Evolutionary conservation across 2,113 vertebrate genomes (phyloP).

Genomic region (Lanius ludovicianus): DNA sequence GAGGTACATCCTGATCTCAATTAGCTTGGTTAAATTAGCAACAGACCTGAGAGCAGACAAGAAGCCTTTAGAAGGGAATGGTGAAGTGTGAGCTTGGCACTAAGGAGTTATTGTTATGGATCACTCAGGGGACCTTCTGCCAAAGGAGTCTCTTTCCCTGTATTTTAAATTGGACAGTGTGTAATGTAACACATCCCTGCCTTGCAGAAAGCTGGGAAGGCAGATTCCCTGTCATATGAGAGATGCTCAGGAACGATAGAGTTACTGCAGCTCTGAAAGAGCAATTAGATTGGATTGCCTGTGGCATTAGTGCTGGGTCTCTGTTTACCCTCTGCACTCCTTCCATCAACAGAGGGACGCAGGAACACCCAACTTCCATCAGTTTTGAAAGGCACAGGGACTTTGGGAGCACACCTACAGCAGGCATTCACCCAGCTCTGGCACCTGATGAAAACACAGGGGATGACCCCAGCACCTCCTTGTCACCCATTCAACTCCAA

Average conservation of each 20-base stretch:
- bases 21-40: slow-evolving; percentile 43
- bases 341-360: background rate
- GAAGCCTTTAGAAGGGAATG: slow-evolving; percentile 37
- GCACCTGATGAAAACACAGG: background rate
- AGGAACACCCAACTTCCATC: background rate
- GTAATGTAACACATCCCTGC: background rate
- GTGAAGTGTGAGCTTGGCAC: background rate
- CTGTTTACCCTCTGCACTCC: background rate
- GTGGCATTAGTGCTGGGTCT: background rate
- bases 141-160: background rate
- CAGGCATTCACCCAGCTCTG: background rate
- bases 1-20: slow-evolving; percentile 19
- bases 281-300: slow-evolving; percentile 53
- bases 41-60: background rate
- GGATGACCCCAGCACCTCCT: background rate
- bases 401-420: background rate
- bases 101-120: background rate
- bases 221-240: slow-evolving; percentile 23
- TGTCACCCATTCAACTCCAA: rapidly evolving
- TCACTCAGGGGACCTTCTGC: background rate
- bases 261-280: slow-evolving; percentile 50
- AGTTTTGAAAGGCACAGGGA: background rate
- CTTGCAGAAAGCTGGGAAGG: background rate
- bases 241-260: slow-evolving; percentile 25
- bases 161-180: background rate